A percentile compares a stretch with the other conserved stretches of the same genome.
These are phyloP conservation scores for Phyto melanocephala DNA, from an alignment of 2,888 invertebrate species.

Conservation along the genomic window DNA sequence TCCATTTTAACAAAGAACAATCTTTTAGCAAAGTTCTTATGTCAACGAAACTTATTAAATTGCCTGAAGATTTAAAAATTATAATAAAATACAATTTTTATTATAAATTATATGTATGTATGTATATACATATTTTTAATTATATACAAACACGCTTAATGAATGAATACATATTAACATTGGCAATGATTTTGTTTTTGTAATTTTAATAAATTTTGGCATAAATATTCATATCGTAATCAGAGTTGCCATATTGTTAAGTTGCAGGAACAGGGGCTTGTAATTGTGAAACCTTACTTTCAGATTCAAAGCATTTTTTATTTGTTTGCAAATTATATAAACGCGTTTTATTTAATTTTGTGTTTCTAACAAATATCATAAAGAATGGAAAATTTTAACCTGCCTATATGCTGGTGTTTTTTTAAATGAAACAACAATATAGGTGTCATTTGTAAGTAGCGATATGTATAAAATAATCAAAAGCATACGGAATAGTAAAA, in stretches of 20 bases:
- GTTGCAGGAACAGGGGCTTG: neutral
- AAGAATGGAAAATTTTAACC: neutral
- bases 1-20: neutral
- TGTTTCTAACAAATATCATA: neutral
- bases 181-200: neutral
- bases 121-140: neutral
- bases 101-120: constrained; percentile 6
- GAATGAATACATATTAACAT: neutral
- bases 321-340: neutral
- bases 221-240: neutral
- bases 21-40: neutral
- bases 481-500: too few species aligned
- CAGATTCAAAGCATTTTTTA: neutral
- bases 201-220: neutral
- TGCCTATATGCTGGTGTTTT: neutral
- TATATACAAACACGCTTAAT: constrained; percentile 5
- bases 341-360: neutral
- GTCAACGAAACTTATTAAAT: neutral
- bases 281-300: neutral
- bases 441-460: too few species aligned
- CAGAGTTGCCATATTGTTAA: neutral
- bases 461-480: too few species aligned
- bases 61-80: neutral
- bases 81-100: neutral
- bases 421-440: too few species aligned